These are phyloP conservation scores for Cyphomyrmex costatus DNA, from an alignment of 1,140 invertebrate species.

Conservation along the genomic window DNA sequence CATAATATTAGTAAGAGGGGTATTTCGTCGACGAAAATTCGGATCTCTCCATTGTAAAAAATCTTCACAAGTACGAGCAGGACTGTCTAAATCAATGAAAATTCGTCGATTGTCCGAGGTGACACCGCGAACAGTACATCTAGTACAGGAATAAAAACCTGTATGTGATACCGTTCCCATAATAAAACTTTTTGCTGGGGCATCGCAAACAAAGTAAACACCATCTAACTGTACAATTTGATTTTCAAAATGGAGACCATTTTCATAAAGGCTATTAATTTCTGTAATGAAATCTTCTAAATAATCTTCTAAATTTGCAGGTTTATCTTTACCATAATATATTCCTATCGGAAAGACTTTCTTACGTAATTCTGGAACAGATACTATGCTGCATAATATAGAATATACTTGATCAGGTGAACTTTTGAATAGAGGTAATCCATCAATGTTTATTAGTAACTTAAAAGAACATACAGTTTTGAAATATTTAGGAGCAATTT, in stretches of 20 bases:
- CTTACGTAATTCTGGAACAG: constrained; percentile 2
- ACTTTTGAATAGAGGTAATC: constrained; percentile 6
- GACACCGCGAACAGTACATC: constrained; percentile 8
- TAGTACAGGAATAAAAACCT: constrained; percentile 24
- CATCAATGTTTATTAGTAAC: constrained; percentile 18
- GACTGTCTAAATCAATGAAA: constrained; percentile 19
- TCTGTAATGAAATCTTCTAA: constrained; percentile 9
- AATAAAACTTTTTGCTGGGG: constrained; percentile 23
- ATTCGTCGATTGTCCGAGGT: constrained; percentile 25
- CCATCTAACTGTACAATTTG: neutral
- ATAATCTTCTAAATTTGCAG: constrained; percentile 3
- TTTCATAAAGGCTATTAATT: neutral
- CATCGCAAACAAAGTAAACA: constrained; percentile 32
- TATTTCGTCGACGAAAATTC: constrained; percentile 17
- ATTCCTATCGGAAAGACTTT: constrained; percentile 1
- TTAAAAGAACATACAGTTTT: neutral
- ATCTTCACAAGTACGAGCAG: constrained; percentile 10
- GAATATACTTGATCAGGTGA: constrained; percentile 17
- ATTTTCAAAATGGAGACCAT: constrained; percentile 8
- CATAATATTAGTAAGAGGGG: constrained; percentile 3
- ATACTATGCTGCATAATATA: constrained; percentile 1
- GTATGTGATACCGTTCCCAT: constrained; percentile 27
- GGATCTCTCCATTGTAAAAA: constrained; percentile 16
- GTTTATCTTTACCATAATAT: constrained; percentile 25
- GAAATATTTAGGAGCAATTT: neutral